phyloP scores from a whole-genome alignment of 2,797 vertebrate genomes.

The Kryptolebias ocellatus region DNA sequence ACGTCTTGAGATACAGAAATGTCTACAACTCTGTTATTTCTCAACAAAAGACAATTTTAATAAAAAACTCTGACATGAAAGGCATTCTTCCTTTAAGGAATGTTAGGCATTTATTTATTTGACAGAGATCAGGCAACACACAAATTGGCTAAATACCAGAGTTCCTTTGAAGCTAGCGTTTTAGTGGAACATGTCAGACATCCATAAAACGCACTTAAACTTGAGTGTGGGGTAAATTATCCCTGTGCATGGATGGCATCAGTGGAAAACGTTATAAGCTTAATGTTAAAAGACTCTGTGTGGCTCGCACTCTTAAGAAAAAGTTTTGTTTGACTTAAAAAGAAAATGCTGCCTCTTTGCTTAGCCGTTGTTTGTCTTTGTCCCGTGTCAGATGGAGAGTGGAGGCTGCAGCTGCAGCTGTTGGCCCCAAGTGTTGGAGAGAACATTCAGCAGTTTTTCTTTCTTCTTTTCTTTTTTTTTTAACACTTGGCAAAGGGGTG shows the following conservation, averaged over 20 bases:
- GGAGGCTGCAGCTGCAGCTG: constrained; percentile 11
- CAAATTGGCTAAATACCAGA: too few relatives aligned
- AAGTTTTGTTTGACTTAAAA: background rate
- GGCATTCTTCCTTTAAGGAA: too few relatives aligned
- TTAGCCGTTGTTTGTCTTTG: background rate
- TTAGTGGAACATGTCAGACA: background rate
- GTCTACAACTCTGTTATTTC: too few relatives aligned
- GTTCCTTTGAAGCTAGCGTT: background rate
- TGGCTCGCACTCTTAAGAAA: background rate
- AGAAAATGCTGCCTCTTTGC: background rate
- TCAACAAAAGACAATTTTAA: too few relatives aligned
- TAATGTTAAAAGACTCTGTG: background rate
- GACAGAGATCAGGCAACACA: too few relatives aligned
- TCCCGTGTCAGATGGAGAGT: constrained; percentile 1
- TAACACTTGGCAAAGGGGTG: background rate
- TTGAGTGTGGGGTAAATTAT: background rate
- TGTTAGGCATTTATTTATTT: too few relatives aligned
- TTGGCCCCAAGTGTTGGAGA: background rate
- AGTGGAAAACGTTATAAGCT: background rate
- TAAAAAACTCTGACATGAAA: too few relatives aligned
- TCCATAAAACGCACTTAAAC: background rate
- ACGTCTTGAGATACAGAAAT: too few relatives aligned
- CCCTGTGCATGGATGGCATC: background rate
- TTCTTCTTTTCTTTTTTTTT: background rate
- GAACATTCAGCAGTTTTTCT: constrained; percentile 1